Base-by-base conservation (phyloP, 2,888 invertebrate genomes). In the Rhabditoides inermis region DNA sequence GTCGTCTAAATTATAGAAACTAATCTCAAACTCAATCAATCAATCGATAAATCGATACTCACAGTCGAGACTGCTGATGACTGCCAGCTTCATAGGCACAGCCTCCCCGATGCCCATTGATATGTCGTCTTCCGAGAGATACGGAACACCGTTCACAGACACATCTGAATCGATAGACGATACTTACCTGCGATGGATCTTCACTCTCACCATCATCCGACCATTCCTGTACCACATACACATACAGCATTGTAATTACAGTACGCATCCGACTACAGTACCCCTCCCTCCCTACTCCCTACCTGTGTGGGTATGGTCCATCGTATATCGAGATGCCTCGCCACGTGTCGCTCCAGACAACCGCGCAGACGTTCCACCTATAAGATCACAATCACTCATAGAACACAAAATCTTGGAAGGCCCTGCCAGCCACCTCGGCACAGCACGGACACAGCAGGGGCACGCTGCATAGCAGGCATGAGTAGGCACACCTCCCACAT, bases 401-500 rank as follows among this genome's bases (percentile, higher is more conserved):
- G n/a, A n/a, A n/a, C n/a, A n/a, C n/a, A n/a, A n/a, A n/a, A n/a
- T n/a, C n/a, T n/a, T 66, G 67, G 48, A 73, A 73, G 1, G 70
- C 69, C 3, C 61, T 55, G 4, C 72, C 61, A 2, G 63, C 65
- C 44, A 75, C 72, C 35, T 71, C 69, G 0, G 66, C 60, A 42
- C 70, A 73, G 45, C 80, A 74, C 3, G 70, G 70, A 6, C 70
- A 75, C 7, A 75, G 54, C 15, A 74, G 60, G 0, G 74, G 74
- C n/a, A 74, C 74, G 30, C 73, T 69, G 44, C 32, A 61, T 32
- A 10, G 4, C 4, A 1, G 37, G 10, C 12, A 35, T 15, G n/a
- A n/a, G n/a, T n/a, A n/a, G n/a, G n/a, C n/a, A n/a, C n/a, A n/a
- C n/a, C n/a, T n/a, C n/a, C n/a, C n/a, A n/a, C n/a, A n/a, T n/a